Conservation (phyloP, 2,113 vertebrate species). For the Emydura subglobosa region DNA sequence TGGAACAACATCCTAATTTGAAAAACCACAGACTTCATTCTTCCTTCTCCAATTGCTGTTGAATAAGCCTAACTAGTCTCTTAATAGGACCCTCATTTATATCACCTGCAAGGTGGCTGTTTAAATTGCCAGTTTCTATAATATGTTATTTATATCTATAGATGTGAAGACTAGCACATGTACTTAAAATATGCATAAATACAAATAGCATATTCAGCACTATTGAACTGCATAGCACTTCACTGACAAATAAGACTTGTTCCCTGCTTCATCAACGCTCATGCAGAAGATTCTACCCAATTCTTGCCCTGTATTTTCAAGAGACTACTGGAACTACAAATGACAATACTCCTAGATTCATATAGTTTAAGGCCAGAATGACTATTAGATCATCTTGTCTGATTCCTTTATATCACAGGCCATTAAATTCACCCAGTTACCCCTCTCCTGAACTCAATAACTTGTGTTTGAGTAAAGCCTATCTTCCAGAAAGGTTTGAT, state of each 20-base stretch:
- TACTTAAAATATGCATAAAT: background rate
- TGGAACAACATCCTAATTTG: background rate
- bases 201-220: background rate
- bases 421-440: background rate
- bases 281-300: background rate
- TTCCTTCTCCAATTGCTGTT: background rate
- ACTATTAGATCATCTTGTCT: background rate
- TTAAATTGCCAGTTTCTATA: background rate
- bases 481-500: background rate
- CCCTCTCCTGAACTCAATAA: background rate
- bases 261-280: background rate
- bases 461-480: background rate
- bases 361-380: background rate
- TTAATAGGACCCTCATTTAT: background rate
- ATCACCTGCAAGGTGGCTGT: background rate
- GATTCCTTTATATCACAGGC: background rate
- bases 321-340: background rate
- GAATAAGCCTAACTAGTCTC: background rate
- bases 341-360: background rate
- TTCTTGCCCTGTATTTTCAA: background rate
- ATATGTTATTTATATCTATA: background rate
- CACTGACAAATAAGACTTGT: background rate
- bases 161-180: background rate
- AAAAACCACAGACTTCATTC: background rate
- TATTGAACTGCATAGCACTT: background rate